Base-by-base conservation (phyloP, 2,797 vertebrate genomes). In the Tamandua tetradactyla region DNA sequence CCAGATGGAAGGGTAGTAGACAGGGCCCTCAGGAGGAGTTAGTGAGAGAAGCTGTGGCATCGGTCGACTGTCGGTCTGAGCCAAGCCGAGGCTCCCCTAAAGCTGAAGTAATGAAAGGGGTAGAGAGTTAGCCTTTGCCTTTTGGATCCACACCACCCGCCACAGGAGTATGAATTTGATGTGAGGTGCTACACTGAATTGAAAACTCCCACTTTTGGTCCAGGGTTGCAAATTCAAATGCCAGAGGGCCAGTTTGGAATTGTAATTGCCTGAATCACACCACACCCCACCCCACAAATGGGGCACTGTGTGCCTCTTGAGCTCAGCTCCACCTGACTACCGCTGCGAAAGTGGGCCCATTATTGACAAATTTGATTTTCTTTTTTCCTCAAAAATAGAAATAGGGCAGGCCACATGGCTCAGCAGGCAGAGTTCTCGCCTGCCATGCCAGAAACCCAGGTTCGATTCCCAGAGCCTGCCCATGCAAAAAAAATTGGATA, bases 11-110 rank as follows among this genome's bases (percentile, higher is more conserved):
- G 85, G 87, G 96, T 92, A 18, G 74, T n/a, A 47, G 93, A 44
- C 20, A 64, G 90, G 88, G 93, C 96, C 97, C 98, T 99, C 99
- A 99, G 98, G 99, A 99, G 97, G 98, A 99, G 98, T 99, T 99
- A 98, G 98, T 98, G 98, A 99, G 98, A 98, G 99, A 97, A 97
- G 99, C 98, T 93, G 99, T 98, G 96, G 98, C 98, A 92, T 99
- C 99, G 94, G 99, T 98, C 93, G 98, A 97, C 98, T 99, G 99
- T 97, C 98, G 97, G 98, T 99, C 99, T 93, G 99, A 97, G 97
- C 97, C 91, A 88, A 98, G 98, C 96, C 98, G 98, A 98, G 98
- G 98, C 98, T 99, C 99, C 98, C 98, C 98, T 98, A 98, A 97
- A 55, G 84, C 87, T 95, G 68, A 62, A 87, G 37, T 66, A 5